Evolutionary conservation across 2,113 vertebrate species (phyloP), one percentile per base, ranked within the genome.

Genomic region (Heterochromis multidens): DNA sequence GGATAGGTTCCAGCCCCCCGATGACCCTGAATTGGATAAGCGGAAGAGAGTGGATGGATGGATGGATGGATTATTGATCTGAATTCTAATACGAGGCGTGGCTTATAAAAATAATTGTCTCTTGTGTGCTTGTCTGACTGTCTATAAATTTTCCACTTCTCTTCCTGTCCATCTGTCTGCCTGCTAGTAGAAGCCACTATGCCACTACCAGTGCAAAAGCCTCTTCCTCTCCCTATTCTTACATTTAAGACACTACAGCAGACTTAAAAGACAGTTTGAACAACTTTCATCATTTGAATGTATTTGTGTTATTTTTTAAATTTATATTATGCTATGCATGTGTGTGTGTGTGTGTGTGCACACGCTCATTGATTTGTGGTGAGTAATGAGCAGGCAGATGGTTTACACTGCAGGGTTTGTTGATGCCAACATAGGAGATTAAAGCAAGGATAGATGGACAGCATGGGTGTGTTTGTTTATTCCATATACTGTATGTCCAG

Each of bases 301-400:
- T 11, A 35, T 88, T 85, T 81, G 33, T 74, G 6, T 31, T 74
- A n/a, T 13, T 52, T 31, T 52, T 23, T 65, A 21, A 63, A 77
- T 49, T 33, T n/a, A 54, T 23, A 72, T 52, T 81, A 57, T 54
- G 59, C 16, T 52, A 13, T 25, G 21, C 21, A 3, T 29, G 13
- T 76, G 19, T 61, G 17, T 35, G 59, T 78, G 23, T 40, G 23
- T 81, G 33, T 25, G 25, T 46, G 23, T 80, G 67, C 54, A 21
- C 27, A 1, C 63, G 62, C 31, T 74, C 72, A 81, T 35, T 61
- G 82, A 82, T 89, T 72, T 91, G 83, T 84, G 58, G 58, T 77
- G 62, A 86, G 91, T 81, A 87, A 83, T 89, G 65, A 89, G 56
- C n/a, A 80, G 89, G 87, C 91, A 94, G 93, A 94, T 94, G 92